Conservation (phyloP, 2,888 invertebrate genomes). For the Eupithecia abbreviata region DNA sequence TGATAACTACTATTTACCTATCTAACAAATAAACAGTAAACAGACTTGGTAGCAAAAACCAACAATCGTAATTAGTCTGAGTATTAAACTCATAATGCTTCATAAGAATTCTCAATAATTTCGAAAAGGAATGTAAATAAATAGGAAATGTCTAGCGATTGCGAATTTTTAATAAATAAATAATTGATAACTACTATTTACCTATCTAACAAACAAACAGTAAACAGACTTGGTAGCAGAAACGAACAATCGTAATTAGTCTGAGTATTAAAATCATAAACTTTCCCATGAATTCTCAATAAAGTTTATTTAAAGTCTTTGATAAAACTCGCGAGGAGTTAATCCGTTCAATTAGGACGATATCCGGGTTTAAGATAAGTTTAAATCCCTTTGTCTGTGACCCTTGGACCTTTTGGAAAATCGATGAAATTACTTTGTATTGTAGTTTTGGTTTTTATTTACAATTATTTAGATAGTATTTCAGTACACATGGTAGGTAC, state of each 20-base stretch:
- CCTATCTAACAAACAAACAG: too few species aligned
- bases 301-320: slow-evolving; percentile 1
- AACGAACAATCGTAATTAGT: not conserved
- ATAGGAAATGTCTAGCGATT: not conserved
- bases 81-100: too few species aligned
- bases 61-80: too few species aligned
- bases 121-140: too few species aligned
- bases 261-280: not conserved
- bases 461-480: not conserved
- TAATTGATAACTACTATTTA: too few species aligned
- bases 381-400: not conserved
- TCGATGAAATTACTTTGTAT: not conserved
- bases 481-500: too few species aligned
- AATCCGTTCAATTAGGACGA: slow-evolving; percentile 5
- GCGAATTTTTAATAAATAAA: not conserved
- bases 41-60: too few species aligned
- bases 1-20: too few species aligned
- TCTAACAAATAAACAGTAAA: too few species aligned
- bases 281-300: not conserved
- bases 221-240: not conserved
- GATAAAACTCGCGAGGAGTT: not conserved
- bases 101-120: too few species aligned
- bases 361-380: not conserved
- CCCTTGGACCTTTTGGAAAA: not conserved
- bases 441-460: not conserved